Conservation (phyloP, 1,140 invertebrate species). For the Lepidurus arcticus region DNA sequence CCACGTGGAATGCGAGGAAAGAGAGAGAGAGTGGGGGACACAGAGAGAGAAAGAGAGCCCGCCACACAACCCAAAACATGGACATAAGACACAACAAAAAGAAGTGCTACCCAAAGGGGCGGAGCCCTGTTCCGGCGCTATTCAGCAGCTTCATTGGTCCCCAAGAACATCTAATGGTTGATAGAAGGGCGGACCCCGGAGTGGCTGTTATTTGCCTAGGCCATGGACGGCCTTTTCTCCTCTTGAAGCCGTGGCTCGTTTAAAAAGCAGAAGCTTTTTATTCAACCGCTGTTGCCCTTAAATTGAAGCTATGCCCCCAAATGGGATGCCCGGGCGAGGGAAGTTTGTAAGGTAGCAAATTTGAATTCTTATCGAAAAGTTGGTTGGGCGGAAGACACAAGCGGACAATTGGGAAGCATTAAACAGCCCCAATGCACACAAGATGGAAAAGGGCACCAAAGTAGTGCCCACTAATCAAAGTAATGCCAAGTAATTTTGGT, state of each 20-base stretch:
- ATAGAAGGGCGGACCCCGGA: constrained; percentile 16
- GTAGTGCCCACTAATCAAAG: too few relatives aligned
- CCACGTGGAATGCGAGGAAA: neutral
- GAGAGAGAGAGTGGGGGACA: neutral
- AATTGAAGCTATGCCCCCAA: too few relatives aligned
- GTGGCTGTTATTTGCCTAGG: constrained; percentile 7
- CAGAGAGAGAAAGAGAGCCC: neutral
- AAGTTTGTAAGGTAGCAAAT: too few relatives aligned
- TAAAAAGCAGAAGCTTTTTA: too few relatives aligned
- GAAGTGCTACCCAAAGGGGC: neutral
- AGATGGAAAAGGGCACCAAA: too few relatives aligned
- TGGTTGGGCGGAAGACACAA: too few relatives aligned
- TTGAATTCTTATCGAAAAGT: too few relatives aligned
- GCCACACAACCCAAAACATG: neutral
- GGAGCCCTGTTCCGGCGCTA: neutral
- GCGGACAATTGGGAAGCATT: too few relatives aligned
- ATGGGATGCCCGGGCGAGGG: too few relatives aligned
- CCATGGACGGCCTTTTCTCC: neutral
- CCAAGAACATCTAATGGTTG: constrained; percentile 9
- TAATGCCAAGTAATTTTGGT: too few relatives aligned
- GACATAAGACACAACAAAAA: neutral
- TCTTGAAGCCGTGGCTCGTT: neutral
- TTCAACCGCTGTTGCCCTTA: too few relatives aligned
- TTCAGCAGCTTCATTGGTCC: constrained; percentile 19
- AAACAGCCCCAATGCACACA: too few relatives aligned